Percentiles rank a stretch among this genome's conserved stretches.
phyloP scores from a whole-genome alignment of 2,888 invertebrate species.

The Himalopsyche anomala region DNA sequence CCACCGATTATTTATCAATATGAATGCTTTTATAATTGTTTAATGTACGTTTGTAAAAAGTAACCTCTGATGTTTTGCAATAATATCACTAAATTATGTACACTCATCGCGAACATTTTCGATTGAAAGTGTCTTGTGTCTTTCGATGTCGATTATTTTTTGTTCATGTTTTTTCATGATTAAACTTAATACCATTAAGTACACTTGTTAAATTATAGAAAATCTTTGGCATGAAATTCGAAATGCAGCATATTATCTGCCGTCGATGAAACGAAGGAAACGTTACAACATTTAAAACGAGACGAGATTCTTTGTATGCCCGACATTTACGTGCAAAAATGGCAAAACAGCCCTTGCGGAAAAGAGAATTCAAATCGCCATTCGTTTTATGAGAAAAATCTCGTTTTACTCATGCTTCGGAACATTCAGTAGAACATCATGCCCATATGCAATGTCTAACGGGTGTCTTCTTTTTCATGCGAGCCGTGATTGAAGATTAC shows the following conservation, averaged over 20 bases:
- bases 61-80: too few relatives aligned
- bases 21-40: too few relatives aligned
- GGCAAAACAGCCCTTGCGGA: conserved; percentile 22
- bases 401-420: background rate
- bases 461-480: conserved; percentile 10
- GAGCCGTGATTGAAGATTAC: background rate
- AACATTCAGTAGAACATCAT: background rate
- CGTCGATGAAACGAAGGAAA: conserved; percentile 1
- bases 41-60: too few relatives aligned
- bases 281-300: background rate
- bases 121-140: too few relatives aligned
- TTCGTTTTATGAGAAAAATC: conserved; percentile 4
- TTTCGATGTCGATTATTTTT: too few relatives aligned
- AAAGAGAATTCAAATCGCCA: conserved; percentile 20
- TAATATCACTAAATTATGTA: too few relatives aligned
- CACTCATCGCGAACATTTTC: too few relatives aligned
- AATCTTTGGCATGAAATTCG: background rate
- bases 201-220: background rate
- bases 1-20: too few relatives aligned
- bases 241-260: background rate
- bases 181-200: background rate
- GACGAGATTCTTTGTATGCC: background rate
- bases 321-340: conserved; percentile 21
- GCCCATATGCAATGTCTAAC: background rate
- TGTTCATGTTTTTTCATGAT: too few relatives aligned